Conservation (phyloP, 2,797 vertebrate genomes). For the Spinibarbus caldwelli region DNA sequence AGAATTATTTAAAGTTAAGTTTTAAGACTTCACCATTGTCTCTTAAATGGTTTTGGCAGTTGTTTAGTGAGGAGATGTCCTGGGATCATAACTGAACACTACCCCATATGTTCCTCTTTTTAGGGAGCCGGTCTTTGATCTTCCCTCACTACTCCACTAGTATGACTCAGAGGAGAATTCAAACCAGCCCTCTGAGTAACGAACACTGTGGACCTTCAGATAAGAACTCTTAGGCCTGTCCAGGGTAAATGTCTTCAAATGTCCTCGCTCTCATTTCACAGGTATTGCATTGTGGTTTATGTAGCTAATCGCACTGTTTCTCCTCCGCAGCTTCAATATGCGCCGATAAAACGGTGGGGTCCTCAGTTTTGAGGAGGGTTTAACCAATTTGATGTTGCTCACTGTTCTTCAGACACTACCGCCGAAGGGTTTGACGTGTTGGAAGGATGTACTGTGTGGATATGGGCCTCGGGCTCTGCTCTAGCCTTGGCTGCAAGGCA, state of each 20-base stretch:
- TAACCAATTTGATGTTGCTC: slow-evolving; percentile 2
- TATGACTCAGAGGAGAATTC: slow-evolving; percentile 82
- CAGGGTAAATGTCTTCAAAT: slow-evolving; percentile 65
- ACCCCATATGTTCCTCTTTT: slow-evolving; percentile 51
- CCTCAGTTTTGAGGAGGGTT: slow-evolving; percentile 61
- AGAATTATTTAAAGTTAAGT: background rate
- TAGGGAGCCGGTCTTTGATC: slow-evolving; percentile 85
- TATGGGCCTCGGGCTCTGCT: background rate
- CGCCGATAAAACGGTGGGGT: slow-evolving; percentile 58
- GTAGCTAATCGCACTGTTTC: background rate
- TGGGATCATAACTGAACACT: slow-evolving; percentile 13
- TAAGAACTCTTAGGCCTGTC: slow-evolving; percentile 80
- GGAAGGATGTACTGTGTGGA: slow-evolving; percentile 22
- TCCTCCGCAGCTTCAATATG: slow-evolving; percentile 59
- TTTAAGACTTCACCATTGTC: no score
- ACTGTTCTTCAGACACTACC: slow-evolving; percentile 52
- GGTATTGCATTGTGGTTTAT: background rate
- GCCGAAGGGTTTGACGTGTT: slow-evolving; percentile 17
- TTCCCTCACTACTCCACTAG: slow-evolving; percentile 84
- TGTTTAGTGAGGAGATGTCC: background rate
- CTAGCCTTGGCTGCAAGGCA: slow-evolving; percentile 28
- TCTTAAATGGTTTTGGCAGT: background rate
- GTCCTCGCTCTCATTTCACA: background rate
- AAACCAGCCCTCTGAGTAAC: slow-evolving; percentile 74
- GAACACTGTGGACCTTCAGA: slow-evolving; percentile 83